Conservation (phyloP, 2,113 vertebrate species). For the Pleuronectes platessa region DNA sequence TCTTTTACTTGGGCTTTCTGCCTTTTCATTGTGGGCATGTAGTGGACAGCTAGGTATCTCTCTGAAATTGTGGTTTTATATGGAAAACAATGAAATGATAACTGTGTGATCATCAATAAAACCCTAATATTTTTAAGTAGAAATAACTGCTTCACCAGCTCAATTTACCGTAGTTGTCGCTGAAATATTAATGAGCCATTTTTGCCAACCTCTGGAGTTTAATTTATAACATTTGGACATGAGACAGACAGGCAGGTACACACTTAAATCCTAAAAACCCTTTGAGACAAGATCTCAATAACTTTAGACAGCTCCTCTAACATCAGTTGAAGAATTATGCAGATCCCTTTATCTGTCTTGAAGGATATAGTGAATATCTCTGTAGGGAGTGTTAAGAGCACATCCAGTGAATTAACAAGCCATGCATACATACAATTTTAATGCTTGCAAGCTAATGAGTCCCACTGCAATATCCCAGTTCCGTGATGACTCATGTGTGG, state of each 20-base stretch:
- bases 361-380: constrained; percentile 24
- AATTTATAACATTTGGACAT: not conserved
- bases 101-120: not conserved
- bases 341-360: constrained; percentile 22
- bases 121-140: no score
- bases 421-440: constrained; percentile 53
- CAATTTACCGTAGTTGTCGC: no score
- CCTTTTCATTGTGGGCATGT: no score
- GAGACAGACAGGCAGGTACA: not conserved
- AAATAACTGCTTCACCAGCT: not conserved
- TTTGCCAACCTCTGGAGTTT: not conserved
- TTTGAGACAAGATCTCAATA: not conserved
- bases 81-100: not conserved
- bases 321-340: constrained; percentile 34
- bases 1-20: no score
- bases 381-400: constrained; percentile 38
- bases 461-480: constrained; percentile 34
- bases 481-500: constrained; percentile 17
- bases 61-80: no score
- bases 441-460: constrained; percentile 45
- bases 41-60: no score
- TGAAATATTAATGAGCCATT: not conserved
- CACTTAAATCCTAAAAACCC: constrained; percentile 13
- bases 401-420: constrained; percentile 40
- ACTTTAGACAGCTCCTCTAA: constrained; percentile 21